Conservation (phyloP, 2,113 vertebrate species). For the Cololabis saira region DNA sequence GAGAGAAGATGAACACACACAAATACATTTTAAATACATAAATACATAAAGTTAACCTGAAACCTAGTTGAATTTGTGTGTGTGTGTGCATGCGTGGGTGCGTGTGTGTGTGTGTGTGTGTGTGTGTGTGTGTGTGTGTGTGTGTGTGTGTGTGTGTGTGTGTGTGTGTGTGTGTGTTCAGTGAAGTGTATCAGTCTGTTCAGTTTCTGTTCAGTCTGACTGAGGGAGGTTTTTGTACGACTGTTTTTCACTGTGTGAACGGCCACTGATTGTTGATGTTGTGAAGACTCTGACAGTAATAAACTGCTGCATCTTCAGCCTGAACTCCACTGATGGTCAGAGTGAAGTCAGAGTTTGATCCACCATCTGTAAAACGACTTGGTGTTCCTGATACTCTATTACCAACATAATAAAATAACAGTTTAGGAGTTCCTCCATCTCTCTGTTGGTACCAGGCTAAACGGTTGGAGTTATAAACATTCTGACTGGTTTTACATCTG, state of each 20-base stretch:
- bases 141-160: background rate
- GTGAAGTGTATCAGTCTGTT: constrained; percentile 1
- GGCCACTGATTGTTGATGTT: accelerated
- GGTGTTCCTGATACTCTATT: background rate
- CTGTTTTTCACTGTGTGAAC: constrained; percentile 17
- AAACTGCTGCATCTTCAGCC: constrained; percentile 3
- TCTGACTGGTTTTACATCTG: constrained; percentile 7
- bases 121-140: no score
- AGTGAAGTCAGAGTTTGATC: constrained; percentile 9
- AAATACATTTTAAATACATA: no score
- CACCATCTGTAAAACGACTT: background rate
- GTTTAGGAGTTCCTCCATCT: constrained; percentile 4
- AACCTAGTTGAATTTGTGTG: no score
- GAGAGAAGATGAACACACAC: no score
- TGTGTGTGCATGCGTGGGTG: no score
- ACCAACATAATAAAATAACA: background rate
- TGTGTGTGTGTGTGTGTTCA: background rate
- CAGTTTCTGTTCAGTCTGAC: background rate
- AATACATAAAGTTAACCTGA: no score
- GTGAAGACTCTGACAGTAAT: background rate
- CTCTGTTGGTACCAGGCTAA: constrained; percentile 18
- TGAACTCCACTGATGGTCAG: background rate
- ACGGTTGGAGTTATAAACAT: background rate
- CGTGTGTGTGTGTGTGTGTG: no score
- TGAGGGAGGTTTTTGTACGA: constrained; percentile 31